phyloP scores from a whole-genome alignment of 2,797 vertebrate species.

The Selene dorsalis region DNA sequence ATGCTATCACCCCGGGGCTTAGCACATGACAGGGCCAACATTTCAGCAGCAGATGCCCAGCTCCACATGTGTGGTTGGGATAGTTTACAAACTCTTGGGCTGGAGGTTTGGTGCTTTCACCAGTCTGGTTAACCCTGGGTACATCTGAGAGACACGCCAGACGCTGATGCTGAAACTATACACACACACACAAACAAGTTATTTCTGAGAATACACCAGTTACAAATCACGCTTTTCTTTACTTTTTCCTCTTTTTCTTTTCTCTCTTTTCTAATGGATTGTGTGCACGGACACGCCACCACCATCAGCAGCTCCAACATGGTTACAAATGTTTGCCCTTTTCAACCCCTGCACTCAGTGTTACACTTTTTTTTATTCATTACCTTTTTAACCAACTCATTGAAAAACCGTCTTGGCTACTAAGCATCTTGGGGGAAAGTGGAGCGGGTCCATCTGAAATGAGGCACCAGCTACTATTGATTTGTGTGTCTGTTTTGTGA shows the following conservation, averaged over 20 bases:
- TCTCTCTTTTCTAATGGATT: slow-evolving; percentile 13
- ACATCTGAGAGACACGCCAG: slow-evolving; percentile 62
- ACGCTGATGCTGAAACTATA: slow-evolving; percentile 35
- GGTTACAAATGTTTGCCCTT: slow-evolving; percentile 39
- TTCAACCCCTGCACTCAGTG: slow-evolving; percentile 25
- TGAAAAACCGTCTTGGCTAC: slow-evolving; percentile 18
- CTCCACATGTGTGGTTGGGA: slow-evolving; percentile 73
- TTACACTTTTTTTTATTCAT: slow-evolving; percentile 31
- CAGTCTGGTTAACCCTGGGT: slow-evolving; percentile 77
- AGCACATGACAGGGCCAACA: slow-evolving; percentile 47
- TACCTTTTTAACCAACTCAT: slow-evolving; percentile 17
- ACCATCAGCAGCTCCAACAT: slow-evolving; percentile 10
- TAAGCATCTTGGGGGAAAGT: background rate
- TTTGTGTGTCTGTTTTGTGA: slow-evolving; percentile 66
- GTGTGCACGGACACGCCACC: background rate
- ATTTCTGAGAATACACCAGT: slow-evolving; percentile 16
- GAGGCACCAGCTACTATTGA: slow-evolving; percentile 33
- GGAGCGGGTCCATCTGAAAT: slow-evolving; percentile 11
- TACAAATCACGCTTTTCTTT: slow-evolving; percentile 15
- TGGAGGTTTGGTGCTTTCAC: slow-evolving; percentile 79
- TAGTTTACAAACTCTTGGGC: slow-evolving; percentile 84
- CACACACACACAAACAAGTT: slow-evolving; percentile 43
- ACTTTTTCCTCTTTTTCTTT: no score
- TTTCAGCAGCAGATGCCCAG: slow-evolving; percentile 58
- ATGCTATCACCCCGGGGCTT: slow-evolving; percentile 58